Conservation (phyloP, 1,140 invertebrate genomes). For the Chrysomallon squamiferum region DNA sequence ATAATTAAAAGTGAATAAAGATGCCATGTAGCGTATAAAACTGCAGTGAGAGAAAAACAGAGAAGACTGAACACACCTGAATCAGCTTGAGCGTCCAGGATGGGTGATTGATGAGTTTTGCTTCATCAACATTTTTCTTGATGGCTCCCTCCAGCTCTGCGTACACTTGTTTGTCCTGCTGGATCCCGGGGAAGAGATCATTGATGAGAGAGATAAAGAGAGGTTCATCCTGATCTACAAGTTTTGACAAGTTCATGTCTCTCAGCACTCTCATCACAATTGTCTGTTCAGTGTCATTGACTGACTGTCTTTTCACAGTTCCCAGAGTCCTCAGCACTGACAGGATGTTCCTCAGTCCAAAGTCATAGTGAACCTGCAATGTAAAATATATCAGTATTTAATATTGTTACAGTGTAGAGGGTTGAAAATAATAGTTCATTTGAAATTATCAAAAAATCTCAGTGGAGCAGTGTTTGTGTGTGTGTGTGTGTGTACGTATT, state of each 20-base stretch:
- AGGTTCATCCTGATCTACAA: slow-evolving; percentile 95
- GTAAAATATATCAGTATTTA: no score
- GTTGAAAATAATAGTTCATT: no score
- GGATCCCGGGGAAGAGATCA: slow-evolving; percentile 91
- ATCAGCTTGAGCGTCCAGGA: slow-evolving; percentile 95
- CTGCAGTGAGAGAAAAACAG: no score
- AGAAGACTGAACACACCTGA: slow-evolving; percentile 73
- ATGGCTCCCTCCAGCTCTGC: slow-evolving; percentile 69
- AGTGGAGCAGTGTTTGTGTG: no score
- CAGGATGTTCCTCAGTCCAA: slow-evolving; percentile 93
- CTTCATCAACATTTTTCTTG: slow-evolving; percentile 46
- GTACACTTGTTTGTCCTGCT: slow-evolving; percentile 90
- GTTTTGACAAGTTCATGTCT: slow-evolving; percentile 97
- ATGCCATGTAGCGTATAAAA: no score
- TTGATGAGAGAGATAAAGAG: slow-evolving; percentile 94
- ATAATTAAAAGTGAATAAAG: no score
- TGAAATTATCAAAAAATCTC: no score
- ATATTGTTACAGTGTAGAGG: no score
- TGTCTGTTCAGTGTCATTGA: slow-evolving; percentile 90
- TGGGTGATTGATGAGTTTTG: slow-evolving; percentile 84
- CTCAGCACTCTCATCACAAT: slow-evolving; percentile 95
- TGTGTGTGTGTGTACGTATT: no score
- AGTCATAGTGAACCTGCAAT: slow-evolving; percentile 94
- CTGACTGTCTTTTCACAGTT: slow-evolving; percentile 87
- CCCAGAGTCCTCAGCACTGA: slow-evolving; percentile 92